Conservation (phyloP, 2,888 invertebrate genomes). For the Latrodectus hesperus region DNA sequence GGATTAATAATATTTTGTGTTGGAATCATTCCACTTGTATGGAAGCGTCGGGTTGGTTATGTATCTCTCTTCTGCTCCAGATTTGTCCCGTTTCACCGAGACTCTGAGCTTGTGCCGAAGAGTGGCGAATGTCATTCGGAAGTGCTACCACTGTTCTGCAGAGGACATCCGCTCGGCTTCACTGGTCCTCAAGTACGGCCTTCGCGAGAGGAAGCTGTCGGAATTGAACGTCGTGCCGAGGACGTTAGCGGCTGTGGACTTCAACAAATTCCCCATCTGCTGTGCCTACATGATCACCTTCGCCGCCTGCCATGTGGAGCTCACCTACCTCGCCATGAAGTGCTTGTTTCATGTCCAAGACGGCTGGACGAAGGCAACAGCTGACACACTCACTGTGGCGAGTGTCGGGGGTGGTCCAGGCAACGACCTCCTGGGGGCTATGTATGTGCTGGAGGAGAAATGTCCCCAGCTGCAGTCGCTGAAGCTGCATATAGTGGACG, state of each 20-base stretch:
- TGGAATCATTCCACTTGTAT: too few relatives aligned
- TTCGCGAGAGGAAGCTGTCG: background rate
- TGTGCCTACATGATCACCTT: background rate
- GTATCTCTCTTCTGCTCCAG: background rate
- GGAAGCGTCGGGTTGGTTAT: too few relatives aligned
- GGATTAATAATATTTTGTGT: too few relatives aligned
- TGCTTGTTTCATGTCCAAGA: background rate
- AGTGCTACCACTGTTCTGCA: background rate
- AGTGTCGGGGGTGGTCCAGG: constrained; percentile 8
- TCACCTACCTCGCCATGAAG: background rate
- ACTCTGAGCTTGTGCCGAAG: background rate
- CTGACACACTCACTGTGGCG: background rate
- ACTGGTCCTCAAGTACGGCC: background rate
- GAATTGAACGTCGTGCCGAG: background rate
- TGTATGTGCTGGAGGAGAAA: background rate
- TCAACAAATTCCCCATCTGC: background rate
- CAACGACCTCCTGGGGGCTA: constrained; percentile 1
- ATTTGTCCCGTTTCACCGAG: background rate
- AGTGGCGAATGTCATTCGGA: constrained; percentile 1
- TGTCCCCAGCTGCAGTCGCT: background rate
- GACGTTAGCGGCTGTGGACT: background rate
- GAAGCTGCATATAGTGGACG: background rate
- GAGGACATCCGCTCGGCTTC: background rate
- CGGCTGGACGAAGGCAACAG: too few relatives aligned
- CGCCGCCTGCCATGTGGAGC: background rate